phyloP scores from a whole-genome alignment of 2,888 invertebrate genomes.

The Stomorhina lunata region DNA sequence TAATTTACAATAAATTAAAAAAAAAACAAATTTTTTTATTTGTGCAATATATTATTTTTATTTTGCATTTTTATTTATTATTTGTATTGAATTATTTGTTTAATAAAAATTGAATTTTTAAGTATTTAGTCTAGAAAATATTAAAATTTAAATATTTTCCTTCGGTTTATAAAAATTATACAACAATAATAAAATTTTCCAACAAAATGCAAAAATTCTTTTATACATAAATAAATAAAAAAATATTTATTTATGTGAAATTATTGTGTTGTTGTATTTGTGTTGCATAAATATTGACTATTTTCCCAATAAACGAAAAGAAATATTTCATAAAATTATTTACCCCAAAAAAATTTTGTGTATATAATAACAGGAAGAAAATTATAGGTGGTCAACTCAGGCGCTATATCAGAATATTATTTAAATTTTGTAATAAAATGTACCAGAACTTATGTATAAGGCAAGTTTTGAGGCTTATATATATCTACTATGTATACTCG shows the following conservation, averaged over 20 bases:
- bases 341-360: neutral
- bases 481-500: too few relatives aligned
- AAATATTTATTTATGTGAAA: neutral
- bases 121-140: conserved; percentile 17
- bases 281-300: conserved; percentile 1
- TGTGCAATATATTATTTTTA: neutral
- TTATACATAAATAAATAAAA: neutral
- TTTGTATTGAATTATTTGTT: conserved; percentile 32
- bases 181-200: neutral
- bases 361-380: neutral
- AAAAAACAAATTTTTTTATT: neutral
- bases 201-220: neutral
- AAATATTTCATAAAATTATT: neutral
- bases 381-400: too few relatives aligned
- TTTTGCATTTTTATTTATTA: conserved; percentile 19
- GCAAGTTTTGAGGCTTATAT: too few relatives aligned
- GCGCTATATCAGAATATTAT: too few relatives aligned
- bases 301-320: neutral
- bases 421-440: too few relatives aligned
- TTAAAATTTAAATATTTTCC: neutral
- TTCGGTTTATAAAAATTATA: neutral
- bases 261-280: neutral
- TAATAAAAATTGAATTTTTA: conserved; percentile 41
- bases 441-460: too few relatives aligned
- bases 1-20: conserved; percentile 27